Evolutionary conservation across 2,113 vertebrate genomes (phyloP), one percentile per base, ranked within the genome.

Genomic region (Noturus placidus): DNA sequence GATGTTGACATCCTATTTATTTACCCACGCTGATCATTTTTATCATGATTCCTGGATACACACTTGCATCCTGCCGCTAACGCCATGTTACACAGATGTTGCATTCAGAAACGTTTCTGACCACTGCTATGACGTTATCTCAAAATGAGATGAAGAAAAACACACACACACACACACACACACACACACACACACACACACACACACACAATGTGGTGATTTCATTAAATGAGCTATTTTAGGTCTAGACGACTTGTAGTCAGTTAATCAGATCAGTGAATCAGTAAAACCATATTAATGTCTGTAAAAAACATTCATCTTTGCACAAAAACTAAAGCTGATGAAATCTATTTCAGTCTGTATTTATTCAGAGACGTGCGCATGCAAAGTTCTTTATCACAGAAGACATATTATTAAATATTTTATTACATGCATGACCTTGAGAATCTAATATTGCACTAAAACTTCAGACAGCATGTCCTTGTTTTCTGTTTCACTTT

Each of bases 401-500:
- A 30, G 30, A 30, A 57, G 30, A n/a, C 14, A 33, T 11, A 35
- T 19, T 54, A 80, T 80, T 80, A 80, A 80, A 80, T 57, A 80
- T 80, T 80, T 80, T 57, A 80, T 80, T 80, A 35, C 52, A 72
- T 0, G 6, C 56, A 52, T 27, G 74, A 77, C 74, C 74, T 56
- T 9, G 61, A 72, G 78, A 80, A 80, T 57, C 78, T 19, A 79
- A 79, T 79, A 15, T 79, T 5, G 50, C 78, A 10, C 30, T 57
- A 25, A 82, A 82, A 38, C 79, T 82, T 35, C 56, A 27, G 19
- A 59, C 30, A 7, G 30, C 79, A 42, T 38, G 79, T 42, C 79
- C 56, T 82, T 82, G 79, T 82, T 82, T 61, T 82, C 50, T 79
- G 14, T 54, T 79, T 79, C 76, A 54, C 76, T 8, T 79, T 79